Conservation (phyloP, 2,888 invertebrate species). For the Agrotis segetum region DNA sequence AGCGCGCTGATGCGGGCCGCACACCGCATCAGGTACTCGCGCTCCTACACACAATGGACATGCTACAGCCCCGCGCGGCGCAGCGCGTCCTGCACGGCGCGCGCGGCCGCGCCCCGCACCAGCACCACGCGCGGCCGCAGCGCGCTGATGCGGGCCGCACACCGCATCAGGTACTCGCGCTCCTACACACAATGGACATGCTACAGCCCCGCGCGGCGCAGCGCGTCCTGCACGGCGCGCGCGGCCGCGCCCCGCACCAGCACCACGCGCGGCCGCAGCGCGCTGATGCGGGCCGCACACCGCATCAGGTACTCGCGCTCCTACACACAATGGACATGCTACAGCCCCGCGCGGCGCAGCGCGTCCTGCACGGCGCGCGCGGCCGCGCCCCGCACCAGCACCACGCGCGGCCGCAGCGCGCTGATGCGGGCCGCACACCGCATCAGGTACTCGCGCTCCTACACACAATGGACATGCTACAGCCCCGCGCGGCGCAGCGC, state of each 20-base stretch:
- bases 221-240: slow-evolving; percentile 94
- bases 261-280: slow-evolving; percentile 96
- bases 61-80: too few species aligned
- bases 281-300: slow-evolving; percentile 96
- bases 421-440: slow-evolving; percentile 96
- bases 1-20: slow-evolving; percentile 96
- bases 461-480: not conserved
- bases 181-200: slow-evolving; percentile 89
- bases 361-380: slow-evolving; percentile 96
- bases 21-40: slow-evolving; percentile 96
- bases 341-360: too few species aligned
- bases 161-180: slow-evolving; percentile 95
- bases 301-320: slow-evolving; percentile 96
- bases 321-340: slow-evolving; percentile 75
- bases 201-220: too few species aligned
- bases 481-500: too few species aligned
- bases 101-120: slow-evolving; percentile 97
- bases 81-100: slow-evolving; percentile 94
- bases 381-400: slow-evolving; percentile 97
- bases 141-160: slow-evolving; percentile 96
- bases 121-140: slow-evolving; percentile 97
- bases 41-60: slow-evolving; percentile 91
- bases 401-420: slow-evolving; percentile 95
- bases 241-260: slow-evolving; percentile 97
- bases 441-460: slow-evolving; percentile 96